phyloP scores from a whole-genome alignment of 2,113 vertebrate genomes.

The Falco punctatus region DNA sequence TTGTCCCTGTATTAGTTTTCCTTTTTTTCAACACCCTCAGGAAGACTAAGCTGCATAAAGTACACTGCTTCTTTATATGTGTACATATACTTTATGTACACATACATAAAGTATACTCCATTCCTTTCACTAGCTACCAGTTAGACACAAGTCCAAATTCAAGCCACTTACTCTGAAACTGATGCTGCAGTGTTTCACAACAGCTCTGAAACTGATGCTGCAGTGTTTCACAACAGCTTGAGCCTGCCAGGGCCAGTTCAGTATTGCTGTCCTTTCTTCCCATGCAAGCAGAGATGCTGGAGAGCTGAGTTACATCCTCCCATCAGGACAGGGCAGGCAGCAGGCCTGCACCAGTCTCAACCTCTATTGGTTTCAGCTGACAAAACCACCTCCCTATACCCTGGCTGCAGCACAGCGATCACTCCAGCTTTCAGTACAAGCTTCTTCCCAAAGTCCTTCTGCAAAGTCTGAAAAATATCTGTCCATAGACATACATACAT shows the following conservation, averaged over 20 bases:
- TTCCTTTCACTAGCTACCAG: background rate
- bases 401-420: background rate
- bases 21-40: background rate
- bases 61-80: background rate
- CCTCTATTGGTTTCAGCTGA: background rate
- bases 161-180: background rate
- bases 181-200: background rate
- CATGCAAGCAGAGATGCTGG: background rate
- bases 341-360: background rate
- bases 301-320: background rate
- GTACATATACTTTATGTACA: no score
- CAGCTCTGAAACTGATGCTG: background rate
- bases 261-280: background rate
- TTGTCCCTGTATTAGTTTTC: background rate
- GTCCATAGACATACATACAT: accelerated
- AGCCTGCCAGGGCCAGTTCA: background rate
- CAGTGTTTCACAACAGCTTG: background rate
- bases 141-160: background rate
- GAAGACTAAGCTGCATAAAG: background rate
- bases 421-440: background rate
- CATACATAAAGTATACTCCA: background rate
- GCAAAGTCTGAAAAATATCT: background rate
- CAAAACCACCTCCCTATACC: background rate
- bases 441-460: background rate
- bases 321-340: background rate